Evolutionary conservation across 1,140 invertebrate genomes (phyloP).

Genomic region (Drosophila biarmipes): DNA sequence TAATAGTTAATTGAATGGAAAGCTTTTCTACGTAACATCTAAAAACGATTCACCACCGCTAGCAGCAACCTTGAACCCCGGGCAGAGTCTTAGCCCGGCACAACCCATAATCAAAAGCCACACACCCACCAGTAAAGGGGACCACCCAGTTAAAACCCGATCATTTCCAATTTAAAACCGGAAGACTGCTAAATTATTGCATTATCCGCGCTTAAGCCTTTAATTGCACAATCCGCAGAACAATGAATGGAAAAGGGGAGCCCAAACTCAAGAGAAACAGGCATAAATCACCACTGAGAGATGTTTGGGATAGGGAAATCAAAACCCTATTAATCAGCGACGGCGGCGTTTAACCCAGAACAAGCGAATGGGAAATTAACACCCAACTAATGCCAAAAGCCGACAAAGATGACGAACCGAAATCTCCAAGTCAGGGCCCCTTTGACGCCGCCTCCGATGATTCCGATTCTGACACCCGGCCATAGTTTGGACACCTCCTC

Average conservation of each 20-base stretch:
- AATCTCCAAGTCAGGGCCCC: constrained; percentile 10
- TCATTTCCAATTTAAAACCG: constrained; percentile 70
- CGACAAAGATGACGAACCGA: constrained; percentile 75
- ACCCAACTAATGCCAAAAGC: constrained; percentile 73
- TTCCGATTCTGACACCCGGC: constrained; percentile 61
- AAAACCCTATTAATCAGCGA: constrained; percentile 77
- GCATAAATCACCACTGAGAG: constrained; percentile 62
- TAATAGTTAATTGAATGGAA: neutral
- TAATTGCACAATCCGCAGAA: constrained; percentile 60
- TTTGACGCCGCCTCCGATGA: constrained; percentile 55
- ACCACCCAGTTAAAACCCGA: constrained; percentile 58
- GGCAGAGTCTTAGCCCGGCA: neutral
- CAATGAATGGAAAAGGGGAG: constrained; percentile 52
- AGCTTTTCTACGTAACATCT: too few relatives aligned
- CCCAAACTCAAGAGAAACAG: neutral
- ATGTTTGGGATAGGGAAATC: constrained; percentile 41
- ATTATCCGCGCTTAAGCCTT: constrained; percentile 68
- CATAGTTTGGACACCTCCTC: constrained; percentile 10
- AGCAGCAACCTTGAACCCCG: neutral
- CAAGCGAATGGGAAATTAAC: constrained; percentile 60
- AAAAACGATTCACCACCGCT: neutral
- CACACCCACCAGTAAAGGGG: constrained; percentile 35
- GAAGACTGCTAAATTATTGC: constrained; percentile 79
- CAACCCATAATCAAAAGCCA: constrained; percentile 54
- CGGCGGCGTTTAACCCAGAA: constrained; percentile 34